A percentile compares a stretch with the other conserved stretches of the same genome.
Conservation (phyloP, 2,888 invertebrate genomes). For the Philereme transversata region DNA sequence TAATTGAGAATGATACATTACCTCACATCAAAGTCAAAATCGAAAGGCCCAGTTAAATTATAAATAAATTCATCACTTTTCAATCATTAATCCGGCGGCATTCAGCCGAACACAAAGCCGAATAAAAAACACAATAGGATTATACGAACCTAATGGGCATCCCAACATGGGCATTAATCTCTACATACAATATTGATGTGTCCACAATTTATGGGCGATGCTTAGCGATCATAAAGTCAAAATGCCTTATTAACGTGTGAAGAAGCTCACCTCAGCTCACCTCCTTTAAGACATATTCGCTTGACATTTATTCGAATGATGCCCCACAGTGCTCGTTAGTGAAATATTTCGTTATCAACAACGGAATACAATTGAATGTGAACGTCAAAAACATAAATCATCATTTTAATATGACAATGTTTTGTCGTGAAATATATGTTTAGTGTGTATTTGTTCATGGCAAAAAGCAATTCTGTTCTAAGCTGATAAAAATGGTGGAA, state of each 20-base stretch:
- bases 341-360: constrained; percentile 68
- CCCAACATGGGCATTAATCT: constrained; percentile 82
- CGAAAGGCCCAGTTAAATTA: constrained; percentile 44
- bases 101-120: constrained; percentile 59
- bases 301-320: constrained; percentile 65
- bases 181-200: constrained; percentile 82
- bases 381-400: constrained; percentile 73
- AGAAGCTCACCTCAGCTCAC: constrained; percentile 69
- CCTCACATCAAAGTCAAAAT: constrained; percentile 13
- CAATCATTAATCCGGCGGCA: constrained; percentile 71
- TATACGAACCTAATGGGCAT: constrained; percentile 78
- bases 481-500: neutral
- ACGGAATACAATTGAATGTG: constrained; percentile 81
- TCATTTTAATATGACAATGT: constrained; percentile 67
- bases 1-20: constrained; percentile 26
- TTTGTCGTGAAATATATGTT: constrained; percentile 46
- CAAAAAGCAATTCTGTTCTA: constrained; percentile 54
- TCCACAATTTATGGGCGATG: constrained; percentile 76
- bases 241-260: constrained; percentile 81
- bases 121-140: constrained; percentile 79
- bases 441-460: constrained; percentile 50
- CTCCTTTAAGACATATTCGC: constrained; percentile 47
- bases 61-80: constrained; percentile 67
- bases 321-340: constrained; percentile 71
- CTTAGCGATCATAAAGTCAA: constrained; percentile 76